Conservation (phyloP, 2,797 vertebrate species). For the Lagorchestes hirsutus region DNA sequence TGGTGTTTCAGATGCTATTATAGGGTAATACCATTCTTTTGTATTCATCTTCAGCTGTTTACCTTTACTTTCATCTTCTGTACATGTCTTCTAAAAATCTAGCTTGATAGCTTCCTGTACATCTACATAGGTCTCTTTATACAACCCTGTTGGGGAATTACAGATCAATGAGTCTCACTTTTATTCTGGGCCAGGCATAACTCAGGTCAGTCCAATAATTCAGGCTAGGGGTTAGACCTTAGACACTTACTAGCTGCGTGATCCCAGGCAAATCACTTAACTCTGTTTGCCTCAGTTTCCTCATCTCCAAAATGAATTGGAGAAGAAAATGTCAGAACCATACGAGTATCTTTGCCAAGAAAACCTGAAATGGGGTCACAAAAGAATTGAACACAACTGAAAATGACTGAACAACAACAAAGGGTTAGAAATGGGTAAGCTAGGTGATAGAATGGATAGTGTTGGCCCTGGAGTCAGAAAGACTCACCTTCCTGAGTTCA, state of each 20-base stretch:
- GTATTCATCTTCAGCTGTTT: not conserved
- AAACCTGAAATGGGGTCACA: not conserved
- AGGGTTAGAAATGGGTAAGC: no score
- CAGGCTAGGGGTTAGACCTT: not conserved
- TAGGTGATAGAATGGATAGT: no score
- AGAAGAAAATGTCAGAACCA: not conserved
- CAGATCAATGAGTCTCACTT: not conserved
- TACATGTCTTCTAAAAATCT: not conserved
- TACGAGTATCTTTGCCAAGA: not conserved
- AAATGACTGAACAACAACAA: no score
- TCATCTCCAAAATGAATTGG: not conserved
- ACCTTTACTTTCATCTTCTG: not conserved
- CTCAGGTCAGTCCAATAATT: not conserved
- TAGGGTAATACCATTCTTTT: not conserved
- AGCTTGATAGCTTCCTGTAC: not conserved
- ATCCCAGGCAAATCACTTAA: not conserved
- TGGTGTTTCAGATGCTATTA: not conserved
- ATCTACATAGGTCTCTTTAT: not conserved
- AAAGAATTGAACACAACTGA: no score
- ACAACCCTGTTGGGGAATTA: not conserved
- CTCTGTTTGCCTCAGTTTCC: not conserved
- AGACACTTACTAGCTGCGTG: not conserved
- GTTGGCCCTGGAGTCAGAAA: no score
- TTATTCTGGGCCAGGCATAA: not conserved
- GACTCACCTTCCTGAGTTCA: no score